A percentile compares a stretch with the other conserved stretches of the same genome.
These are phyloP conservation scores for Recurvirostra avosetta DNA, from an alignment of 2,113 vertebrate genomes.

Conservation along the genomic window DNA sequence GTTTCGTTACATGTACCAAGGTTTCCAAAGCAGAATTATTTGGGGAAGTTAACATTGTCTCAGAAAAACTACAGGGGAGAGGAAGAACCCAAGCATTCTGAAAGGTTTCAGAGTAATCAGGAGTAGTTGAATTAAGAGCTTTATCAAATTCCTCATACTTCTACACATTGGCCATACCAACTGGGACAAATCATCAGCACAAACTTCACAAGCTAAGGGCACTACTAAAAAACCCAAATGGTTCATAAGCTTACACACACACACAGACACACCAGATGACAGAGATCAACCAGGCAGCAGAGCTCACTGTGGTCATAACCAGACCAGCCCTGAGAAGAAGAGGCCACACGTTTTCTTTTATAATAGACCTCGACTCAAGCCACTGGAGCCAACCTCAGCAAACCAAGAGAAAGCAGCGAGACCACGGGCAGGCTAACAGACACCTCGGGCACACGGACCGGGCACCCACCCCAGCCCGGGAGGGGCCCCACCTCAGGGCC, in stretches of 20 bases:
- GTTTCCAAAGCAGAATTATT: not conserved
- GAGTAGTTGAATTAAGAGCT: not conserved
- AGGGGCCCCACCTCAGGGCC: too few relatives aligned
- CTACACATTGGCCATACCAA: not conserved
- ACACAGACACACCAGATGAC: fast-evolving
- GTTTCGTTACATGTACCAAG: fast-evolving
- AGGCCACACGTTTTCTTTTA: not conserved
- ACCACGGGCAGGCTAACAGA: too few relatives aligned
- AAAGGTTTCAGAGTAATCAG: not conserved
- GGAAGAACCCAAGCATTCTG: not conserved
- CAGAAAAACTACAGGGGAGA: not conserved
- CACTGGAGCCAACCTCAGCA: not conserved
- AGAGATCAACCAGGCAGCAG: not conserved
- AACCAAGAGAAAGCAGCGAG: too few relatives aligned
- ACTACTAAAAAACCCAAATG: not conserved
- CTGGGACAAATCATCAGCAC: not conserved
- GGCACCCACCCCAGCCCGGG: not conserved
- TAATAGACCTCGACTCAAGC: fast-evolving
- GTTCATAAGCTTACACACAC: fast-evolving
- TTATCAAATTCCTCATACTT: not conserved
- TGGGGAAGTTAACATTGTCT: not conserved
- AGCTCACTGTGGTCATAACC: fast-evolving
- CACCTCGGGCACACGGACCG: not conserved
- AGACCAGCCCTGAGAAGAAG: too few relatives aligned
- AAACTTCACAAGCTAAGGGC: not conserved